Evolutionary conservation across 1,140 invertebrate genomes (phyloP).

Genomic region (Calephelis nemesis): DNA sequence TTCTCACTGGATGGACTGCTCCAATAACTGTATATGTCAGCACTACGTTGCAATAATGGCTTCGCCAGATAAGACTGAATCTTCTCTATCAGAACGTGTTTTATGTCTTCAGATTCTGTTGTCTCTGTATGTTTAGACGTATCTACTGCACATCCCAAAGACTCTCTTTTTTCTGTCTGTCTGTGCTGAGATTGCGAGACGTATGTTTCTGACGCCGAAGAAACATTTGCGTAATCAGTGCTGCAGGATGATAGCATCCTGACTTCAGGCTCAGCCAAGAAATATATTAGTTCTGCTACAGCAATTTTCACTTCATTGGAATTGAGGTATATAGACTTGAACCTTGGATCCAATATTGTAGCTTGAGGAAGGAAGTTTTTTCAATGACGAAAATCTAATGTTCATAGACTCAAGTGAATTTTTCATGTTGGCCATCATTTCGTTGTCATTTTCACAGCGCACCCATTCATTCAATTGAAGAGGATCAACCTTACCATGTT

Average conservation of each 20-base stretch:
- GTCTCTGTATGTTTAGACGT: constrained; percentile 24
- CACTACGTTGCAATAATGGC: constrained; percentile 22
- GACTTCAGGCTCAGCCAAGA: no score
- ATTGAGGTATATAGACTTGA: constrained; percentile 40
- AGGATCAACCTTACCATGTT: constrained; percentile 34
- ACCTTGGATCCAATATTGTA: constrained; percentile 41
- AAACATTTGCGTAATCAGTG: neutral
- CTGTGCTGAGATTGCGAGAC: neutral
- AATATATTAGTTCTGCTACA: no score
- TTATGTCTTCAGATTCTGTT: constrained; percentile 18
- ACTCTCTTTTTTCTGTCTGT: constrained; percentile 25
- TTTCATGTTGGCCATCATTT: constrained; percentile 33
- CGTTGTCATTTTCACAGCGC: constrained; percentile 28
- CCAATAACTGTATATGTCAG: constrained; percentile 26
- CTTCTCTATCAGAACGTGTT: constrained; percentile 28
- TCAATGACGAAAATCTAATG: constrained; percentile 36
- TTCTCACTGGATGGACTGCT: constrained; percentile 34
- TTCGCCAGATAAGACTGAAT: constrained; percentile 34
- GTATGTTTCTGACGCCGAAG: constrained; percentile 4
- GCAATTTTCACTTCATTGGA: neutral
- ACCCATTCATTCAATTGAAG: constrained; percentile 27
- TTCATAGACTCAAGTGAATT: constrained; percentile 33
- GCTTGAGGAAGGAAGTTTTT: constrained; percentile 29
- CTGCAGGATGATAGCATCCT: no score
- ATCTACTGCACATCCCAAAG: constrained; percentile 24